These are phyloP conservation scores for Drosophila mauritiana DNA, from an alignment of 1,140 invertebrate species.

Conservation along the genomic window DNA sequence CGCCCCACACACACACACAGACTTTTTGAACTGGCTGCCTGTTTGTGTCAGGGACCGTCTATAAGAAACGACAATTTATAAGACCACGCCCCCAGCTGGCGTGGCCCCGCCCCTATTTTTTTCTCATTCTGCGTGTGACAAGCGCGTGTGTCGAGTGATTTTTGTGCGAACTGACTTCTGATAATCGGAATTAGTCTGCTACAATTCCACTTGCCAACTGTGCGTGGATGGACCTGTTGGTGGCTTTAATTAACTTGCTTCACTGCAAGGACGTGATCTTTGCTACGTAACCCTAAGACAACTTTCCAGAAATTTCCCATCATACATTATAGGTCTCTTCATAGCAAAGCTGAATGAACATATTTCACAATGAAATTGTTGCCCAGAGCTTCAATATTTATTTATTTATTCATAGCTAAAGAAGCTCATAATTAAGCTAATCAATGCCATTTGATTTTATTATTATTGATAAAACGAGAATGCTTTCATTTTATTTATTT, in stretches of 20 bases:
- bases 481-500: too few relatives aligned
- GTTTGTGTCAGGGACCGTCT: constrained; percentile 62
- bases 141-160: constrained; percentile 65
- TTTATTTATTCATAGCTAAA: too few relatives aligned
- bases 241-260: constrained; percentile 74
- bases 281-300: too few relatives aligned
- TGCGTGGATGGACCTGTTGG: constrained; percentile 5
- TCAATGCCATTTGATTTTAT: too few relatives aligned
- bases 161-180: constrained; percentile 67
- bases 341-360: too few relatives aligned
- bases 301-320: neutral
- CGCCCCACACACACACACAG: constrained; percentile 1
- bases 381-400: too few relatives aligned
- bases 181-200: constrained; percentile 29
- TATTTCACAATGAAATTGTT: too few relatives aligned
- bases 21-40: constrained; percentile 18
- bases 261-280: constrained; percentile 8
- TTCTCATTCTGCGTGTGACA: constrained; percentile 62
- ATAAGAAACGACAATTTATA: constrained; percentile 68
- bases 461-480: too few relatives aligned
- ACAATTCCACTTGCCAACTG: constrained; percentile 22
- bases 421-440: too few relatives aligned
- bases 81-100: constrained; percentile 37
- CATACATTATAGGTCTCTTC: neutral
- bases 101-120: constrained; percentile 35